These are phyloP conservation scores for Triplophysa rosa DNA, from an alignment of 2,113 vertebrate species.

Conservation along the genomic window DNA sequence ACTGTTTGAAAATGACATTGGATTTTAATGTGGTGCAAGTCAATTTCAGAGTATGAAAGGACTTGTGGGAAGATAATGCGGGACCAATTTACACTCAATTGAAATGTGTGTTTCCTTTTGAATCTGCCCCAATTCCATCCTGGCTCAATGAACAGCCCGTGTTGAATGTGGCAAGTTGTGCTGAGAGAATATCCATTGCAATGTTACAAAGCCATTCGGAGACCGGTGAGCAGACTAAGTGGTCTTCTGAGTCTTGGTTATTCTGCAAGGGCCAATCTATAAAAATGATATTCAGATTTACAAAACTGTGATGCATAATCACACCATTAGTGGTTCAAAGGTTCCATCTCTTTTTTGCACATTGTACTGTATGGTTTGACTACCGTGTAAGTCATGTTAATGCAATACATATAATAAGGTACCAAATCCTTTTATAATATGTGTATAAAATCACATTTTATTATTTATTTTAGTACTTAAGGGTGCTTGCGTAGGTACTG, in stretches of 20 bases:
- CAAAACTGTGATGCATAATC: slow-evolving; percentile 11
- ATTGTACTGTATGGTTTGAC: neutral
- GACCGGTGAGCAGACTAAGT: slow-evolving; percentile 10
- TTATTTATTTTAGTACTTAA: slow-evolving; percentile 9
- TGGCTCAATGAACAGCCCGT: slow-evolving; percentile 28
- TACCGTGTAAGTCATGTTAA: slow-evolving; percentile 2
- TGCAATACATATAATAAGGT: neutral
- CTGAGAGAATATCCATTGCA: slow-evolving; percentile 39
- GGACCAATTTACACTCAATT: slow-evolving; percentile 58
- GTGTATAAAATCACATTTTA: slow-evolving; percentile 9
- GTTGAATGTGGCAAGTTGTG: slow-evolving; percentile 38
- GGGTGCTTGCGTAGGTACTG: slow-evolving; percentile 29
- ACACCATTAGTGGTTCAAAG: slow-evolving; percentile 13
- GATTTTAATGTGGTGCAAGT: slow-evolving; percentile 62
- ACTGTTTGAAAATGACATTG: slow-evolving; percentile 67
- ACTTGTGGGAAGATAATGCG: slow-evolving; percentile 59
- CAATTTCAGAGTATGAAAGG: slow-evolving; percentile 61
- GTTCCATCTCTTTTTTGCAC: neutral
- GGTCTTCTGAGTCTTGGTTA: slow-evolving; percentile 12
- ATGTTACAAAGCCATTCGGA: slow-evolving; percentile 35
- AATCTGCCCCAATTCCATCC: slow-evolving; percentile 53
- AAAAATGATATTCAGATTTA: neutral
- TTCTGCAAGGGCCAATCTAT: neutral
- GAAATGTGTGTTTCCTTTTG: slow-evolving; percentile 54
- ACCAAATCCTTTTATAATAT: neutral